These are phyloP conservation scores for Apogon hyalosoma DNA, from an alignment of 2,797 vertebrate species.

Conservation along the genomic window DNA sequence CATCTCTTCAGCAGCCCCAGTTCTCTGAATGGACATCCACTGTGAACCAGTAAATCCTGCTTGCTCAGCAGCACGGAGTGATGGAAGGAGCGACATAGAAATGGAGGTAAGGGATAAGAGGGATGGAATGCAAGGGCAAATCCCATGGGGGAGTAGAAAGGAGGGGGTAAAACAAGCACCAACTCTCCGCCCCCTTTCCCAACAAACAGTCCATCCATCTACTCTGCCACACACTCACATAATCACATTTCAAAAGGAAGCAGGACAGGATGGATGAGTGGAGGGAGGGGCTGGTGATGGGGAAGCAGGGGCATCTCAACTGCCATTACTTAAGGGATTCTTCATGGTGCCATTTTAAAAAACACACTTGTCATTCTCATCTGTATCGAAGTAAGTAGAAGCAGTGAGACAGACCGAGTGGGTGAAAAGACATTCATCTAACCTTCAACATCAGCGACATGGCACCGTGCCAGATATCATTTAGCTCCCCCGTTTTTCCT, in stretches of 20 bases:
- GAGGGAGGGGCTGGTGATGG: not conserved
- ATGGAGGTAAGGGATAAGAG: constrained; percentile 30
- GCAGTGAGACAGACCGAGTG: constrained; percentile 13
- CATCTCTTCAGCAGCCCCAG: constrained; percentile 17
- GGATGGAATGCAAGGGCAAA: constrained; percentile 55
- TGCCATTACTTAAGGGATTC: constrained; percentile 65
- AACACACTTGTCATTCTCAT: constrained; percentile 52
- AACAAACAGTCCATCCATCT: constrained; percentile 49
- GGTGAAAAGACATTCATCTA: constrained; percentile 47
- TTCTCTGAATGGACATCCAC: constrained; percentile 50
- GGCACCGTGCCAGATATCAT: constrained; percentile 51
- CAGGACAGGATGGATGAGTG: constrained; percentile 8
- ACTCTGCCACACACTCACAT: constrained; percentile 44
- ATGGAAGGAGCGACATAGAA: constrained; percentile 44
- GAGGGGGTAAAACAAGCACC: constrained; percentile 54
- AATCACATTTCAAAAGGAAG: constrained; percentile 61
- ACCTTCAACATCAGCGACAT: constrained; percentile 68
- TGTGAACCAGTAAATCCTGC: constrained; percentile 60
- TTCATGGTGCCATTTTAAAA: constrained; percentile 42
- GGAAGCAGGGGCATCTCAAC: not conserved
- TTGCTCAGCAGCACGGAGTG: constrained; percentile 67
- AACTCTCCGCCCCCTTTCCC: not conserved
- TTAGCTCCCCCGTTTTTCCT: constrained; percentile 19
- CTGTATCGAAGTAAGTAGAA: constrained; percentile 13
- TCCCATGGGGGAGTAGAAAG: constrained; percentile 18